A percentile compares a stretch with the other conserved stretches of the same genome.
These are phyloP conservation scores for Contarinia nasturtii DNA, from an alignment of 1,140 invertebrate species.

Conservation along the genomic window DNA sequence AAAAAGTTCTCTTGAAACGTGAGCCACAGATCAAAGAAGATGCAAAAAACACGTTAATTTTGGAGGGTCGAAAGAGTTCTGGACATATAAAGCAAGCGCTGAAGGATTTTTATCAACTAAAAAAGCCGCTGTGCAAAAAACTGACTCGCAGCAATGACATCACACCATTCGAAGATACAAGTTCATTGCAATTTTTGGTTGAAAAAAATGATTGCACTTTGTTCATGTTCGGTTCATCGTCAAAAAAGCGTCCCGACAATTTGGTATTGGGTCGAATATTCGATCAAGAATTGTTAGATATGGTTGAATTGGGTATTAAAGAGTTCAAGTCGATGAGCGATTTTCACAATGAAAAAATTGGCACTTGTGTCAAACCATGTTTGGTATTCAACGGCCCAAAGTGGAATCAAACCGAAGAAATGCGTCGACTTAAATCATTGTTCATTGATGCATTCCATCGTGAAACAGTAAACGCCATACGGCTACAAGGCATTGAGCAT, in stretches of 20 bases:
- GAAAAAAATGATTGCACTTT: conserved; percentile 73
- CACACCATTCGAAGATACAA: conserved; percentile 68
- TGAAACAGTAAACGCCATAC: conserved; percentile 47
- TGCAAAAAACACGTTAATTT: conserved; percentile 63
- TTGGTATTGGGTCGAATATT: conserved; percentile 75
- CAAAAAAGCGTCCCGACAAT: conserved; percentile 90
- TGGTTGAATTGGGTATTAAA: conserved; percentile 87
- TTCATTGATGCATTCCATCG: conserved; percentile 87
- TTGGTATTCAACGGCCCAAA: conserved; percentile 83
- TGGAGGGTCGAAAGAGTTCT: conserved; percentile 72
- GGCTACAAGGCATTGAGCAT: conserved; percentile 85
- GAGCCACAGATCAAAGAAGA: conserved; percentile 83
- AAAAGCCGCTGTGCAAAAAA: conserved; percentile 65
- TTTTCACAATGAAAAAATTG: conserved; percentile 62
- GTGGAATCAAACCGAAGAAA: conserved; percentile 67
- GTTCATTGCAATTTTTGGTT: conserved; percentile 64
- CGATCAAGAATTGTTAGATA: conserved; percentile 80
- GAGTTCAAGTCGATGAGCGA: conserved; percentile 59
- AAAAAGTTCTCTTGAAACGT: conserved; percentile 56
- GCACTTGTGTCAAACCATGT: conserved; percentile 74
- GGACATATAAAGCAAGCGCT: conserved; percentile 50
- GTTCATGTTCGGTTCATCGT: conserved; percentile 79
- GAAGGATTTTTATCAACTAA: conserved; percentile 76
- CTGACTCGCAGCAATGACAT: conserved; percentile 68
- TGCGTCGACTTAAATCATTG: conserved; percentile 69